Base-by-base conservation (phyloP, 1,140 invertebrate genomes). In the Heterodera carotae region DNA sequence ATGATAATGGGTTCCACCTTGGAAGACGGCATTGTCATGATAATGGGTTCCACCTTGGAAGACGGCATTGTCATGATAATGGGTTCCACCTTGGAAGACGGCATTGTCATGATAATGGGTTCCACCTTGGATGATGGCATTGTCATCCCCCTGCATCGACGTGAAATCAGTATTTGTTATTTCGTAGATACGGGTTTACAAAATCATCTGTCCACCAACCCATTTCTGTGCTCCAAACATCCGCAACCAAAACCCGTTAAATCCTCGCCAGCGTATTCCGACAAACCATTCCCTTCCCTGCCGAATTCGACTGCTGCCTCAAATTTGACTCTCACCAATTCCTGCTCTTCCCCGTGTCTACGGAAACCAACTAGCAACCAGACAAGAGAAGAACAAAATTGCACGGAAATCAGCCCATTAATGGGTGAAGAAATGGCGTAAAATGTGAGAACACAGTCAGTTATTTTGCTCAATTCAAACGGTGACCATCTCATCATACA, bases 311-410 rank as follows among this genome's bases (percentile, higher is more conserved):
- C 15, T 18, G 64, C 59, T 36, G 27, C 59, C 25, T 74, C 72
- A 18, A 74, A 74, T 62, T 34, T 74, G 25, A 33, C 33, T 10
- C 64, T 74, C 18, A 74, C 29, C 25, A 74, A 74, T 62, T 74
- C 72, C 22, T 64, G 10, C 25, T 74, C 72, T 12, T 74, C 72
- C 6, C 72, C 72, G 15, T 74, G 72, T 25, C 33, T 74, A 25
- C 72, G 34, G 39, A 74, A 74, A 27, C n/a, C n/a, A 0, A 31
- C 62, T 27, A 66, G 5, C 7, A 22, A 56, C 48, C 48, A 22
- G 29, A 6, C 6, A 31, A 31, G 6, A 29, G 62, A 66, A 34
- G 29, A 27, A 18, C 60, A 31, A n/a, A 29, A 34, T 3, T 66
- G 62, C 8, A 66, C 62, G 29, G 62, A 66, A 6, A 1, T 31